These are phyloP conservation scores for Caenorhabditis elegans DNA, from an alignment of 1,140 invertebrate genomes.

Conservation along the genomic window WBcel235 BX284604.4:10391501-10392000, in stretches of 20 bases:
- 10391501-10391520: neutral
- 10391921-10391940: no score
- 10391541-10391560: neutral
- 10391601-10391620: neutral
- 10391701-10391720: neutral
- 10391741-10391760: neutral
- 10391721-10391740: neutral
- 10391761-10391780: neutral
- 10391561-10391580: neutral
- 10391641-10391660: neutral
- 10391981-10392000: no score
- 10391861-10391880: neutral
- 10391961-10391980: no score
- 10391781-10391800: neutral
- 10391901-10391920: neutral
- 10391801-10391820: neutral
- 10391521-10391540: neutral
- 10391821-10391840: neutral
- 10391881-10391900: neutral
- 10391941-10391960: no score
- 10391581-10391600: neutral
- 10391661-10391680: neutral
- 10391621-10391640: neutral
- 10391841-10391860: neutral
- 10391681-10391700: no score